Base-by-base conservation (phyloP, 2,888 invertebrate genomes). In the Drosophila prostipennis region DNA sequence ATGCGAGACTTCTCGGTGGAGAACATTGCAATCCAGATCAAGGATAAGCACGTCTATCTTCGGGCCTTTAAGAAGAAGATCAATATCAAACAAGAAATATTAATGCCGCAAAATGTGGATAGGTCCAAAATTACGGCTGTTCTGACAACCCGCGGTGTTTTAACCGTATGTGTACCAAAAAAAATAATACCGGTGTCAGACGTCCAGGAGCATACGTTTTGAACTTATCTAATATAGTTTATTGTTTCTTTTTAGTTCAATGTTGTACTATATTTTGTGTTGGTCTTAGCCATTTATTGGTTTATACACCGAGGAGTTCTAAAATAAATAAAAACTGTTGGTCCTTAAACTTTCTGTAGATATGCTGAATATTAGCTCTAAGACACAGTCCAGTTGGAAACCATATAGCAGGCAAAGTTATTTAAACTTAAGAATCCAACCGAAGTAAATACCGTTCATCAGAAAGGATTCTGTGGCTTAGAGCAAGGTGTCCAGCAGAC, bases 1-100 rank as follows among this genome's bases (percentile, higher is more conserved):
- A 48, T 76, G 67, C 34, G 23, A 1, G 67, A 61, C n/a, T 78
- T 73, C 32, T 39, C 64, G 0, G 6, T 49, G 5, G 19, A 56
- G 2, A 70, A 65, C 13, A 68, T 78, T 1, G 16, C 8, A 7
- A 5, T 78, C 7, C 37, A 57, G 6, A 29, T 71, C 7, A 51
- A 23, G 5, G 2, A 63, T 0, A 29, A 43, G 0, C 42, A 49
- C 4, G 29, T 78, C 4, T 39, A 51, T 6, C 11, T 78, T 8
- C 32, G 14, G 3, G 77, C 64, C 2, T 13, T 39, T 26, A 40
- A 39, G 13, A 14, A 45, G 19, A 7, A 58, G 0, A 2, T 6
- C 11, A 2, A 16, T 0, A 36, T 75, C 8, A 53, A 39, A 2
- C 23, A 19, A 8, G 40, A 57, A 29, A 64, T 77, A 10, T 6